Percentiles rank a stretch among this genome's conserved stretches.
phyloP scores from a whole-genome alignment of 2,888 invertebrate genomes.

The Hylaea fasciaria region DNA sequence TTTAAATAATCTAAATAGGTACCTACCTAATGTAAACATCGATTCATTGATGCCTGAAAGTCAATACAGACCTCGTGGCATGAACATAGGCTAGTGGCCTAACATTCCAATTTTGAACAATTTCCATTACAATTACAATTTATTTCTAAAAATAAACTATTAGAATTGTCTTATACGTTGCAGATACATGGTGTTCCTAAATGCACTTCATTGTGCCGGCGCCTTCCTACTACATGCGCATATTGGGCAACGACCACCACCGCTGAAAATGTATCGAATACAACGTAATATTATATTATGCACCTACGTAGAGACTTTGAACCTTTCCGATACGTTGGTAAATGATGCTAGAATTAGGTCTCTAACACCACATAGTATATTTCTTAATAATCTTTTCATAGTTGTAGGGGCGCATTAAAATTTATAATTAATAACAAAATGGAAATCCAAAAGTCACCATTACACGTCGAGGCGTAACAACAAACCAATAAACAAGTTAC shows the following conservation, averaged over 20 bases:
- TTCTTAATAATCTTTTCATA: not conserved
- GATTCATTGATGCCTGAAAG: no score
- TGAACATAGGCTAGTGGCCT: no score
- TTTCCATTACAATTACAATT: no score
- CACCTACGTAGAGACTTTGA: not conserved
- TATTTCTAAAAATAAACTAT: not conserved
- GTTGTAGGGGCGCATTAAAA: not conserved
- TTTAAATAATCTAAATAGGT: no score
- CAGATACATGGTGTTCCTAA: constrained; percentile 14
- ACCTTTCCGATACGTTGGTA: constrained; percentile 19
- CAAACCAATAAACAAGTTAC: no score
- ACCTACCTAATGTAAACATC: no score
- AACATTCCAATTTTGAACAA: not conserved
- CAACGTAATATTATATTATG: constrained; percentile 4
- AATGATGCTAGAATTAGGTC: not conserved
- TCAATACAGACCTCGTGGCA: no score
- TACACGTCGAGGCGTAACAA: no score
- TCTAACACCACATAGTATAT: no score
- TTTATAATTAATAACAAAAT: no score
- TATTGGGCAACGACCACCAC: constrained; percentile 51
- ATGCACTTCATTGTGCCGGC: constrained; percentile 42
- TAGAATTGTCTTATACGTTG: constrained; percentile 8
- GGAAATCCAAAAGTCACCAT: no score
- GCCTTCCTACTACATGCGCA: constrained; percentile 47
- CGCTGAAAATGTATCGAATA: constrained; percentile 18